Evolutionary conservation across 2,888 invertebrate genomes (phyloP).

Genomic region (Tolmerus cingulatus): DNA sequence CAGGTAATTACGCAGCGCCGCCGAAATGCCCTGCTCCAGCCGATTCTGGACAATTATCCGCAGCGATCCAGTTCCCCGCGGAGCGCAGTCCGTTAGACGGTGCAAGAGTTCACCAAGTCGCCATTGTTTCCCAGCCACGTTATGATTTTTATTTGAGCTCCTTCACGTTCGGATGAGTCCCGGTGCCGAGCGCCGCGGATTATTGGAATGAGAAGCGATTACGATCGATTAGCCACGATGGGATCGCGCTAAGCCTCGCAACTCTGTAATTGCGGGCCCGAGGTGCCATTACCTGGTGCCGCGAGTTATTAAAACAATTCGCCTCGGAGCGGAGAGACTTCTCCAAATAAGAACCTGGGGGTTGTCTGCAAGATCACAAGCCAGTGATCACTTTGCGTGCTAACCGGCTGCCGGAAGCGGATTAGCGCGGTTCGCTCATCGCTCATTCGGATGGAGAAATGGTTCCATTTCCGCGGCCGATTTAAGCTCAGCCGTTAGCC

Average conservation of each 20-base stretch:
- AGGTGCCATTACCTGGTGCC: background rate
- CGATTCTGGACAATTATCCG: conserved; percentile 16
- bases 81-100: conserved; percentile 10
- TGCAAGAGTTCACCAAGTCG: conserved; percentile 6
- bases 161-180: background rate
- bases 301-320: background rate
- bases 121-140: background rate
- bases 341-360: background rate
- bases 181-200: background rate
- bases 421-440: background rate
- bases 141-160: background rate
- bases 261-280: background rate
- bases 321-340: background rate
- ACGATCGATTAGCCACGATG: conserved; percentile 22
- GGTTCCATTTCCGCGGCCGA: background rate
- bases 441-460: background rate
- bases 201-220: conserved; percentile 4
- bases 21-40: background rate
- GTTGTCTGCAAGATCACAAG: background rate
- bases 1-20: conserved; percentile 18
- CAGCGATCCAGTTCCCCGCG: background rate
- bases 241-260: background rate
- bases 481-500: background rate
- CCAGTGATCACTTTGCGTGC: background rate
- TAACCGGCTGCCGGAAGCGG: background rate